phyloP scores from a whole-genome alignment of 2,888 invertebrate species.

The Magallana nippona region DNA sequence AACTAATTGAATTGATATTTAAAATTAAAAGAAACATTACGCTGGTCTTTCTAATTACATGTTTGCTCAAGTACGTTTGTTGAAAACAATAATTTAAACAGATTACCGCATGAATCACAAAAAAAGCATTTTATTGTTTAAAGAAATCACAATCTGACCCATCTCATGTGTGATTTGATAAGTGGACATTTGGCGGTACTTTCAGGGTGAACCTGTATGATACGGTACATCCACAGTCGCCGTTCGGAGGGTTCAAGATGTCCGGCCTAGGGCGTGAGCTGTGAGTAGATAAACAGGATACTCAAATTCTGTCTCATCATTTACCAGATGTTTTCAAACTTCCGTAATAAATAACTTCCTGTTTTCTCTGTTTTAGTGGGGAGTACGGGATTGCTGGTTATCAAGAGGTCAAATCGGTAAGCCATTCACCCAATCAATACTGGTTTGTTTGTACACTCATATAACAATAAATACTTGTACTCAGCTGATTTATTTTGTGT shows the following conservation, averaged over 20 bases:
- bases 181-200: neutral
- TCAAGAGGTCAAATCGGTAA: slow-evolving; percentile 75
- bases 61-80: too few relatives aligned
- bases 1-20: too few relatives aligned
- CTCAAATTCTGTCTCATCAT: too few relatives aligned
- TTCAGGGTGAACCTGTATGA: slow-evolving; percentile 12
- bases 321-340: neutral
- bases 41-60: too few relatives aligned
- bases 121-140: too few relatives aligned
- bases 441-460: too few relatives aligned
- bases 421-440: slow-evolving; percentile 37
- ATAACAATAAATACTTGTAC: too few relatives aligned
- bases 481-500: too few relatives aligned
- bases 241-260: slow-evolving; percentile 73
- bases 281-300: slow-evolving; percentile 56
- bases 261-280: slow-evolving; percentile 94
- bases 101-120: too few relatives aligned
- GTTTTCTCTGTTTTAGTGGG: slow-evolving; percentile 64
- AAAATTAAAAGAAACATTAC: too few relatives aligned
- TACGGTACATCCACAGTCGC: neutral
- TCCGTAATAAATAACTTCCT: neutral
- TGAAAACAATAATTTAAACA: too few relatives aligned
- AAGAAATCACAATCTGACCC: neutral
- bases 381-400: slow-evolving; percentile 75
- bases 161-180: too few relatives aligned